Evolutionary conservation across 2,113 vertebrate species (phyloP).

Genomic region (Ploceus nigricollis): DNA sequence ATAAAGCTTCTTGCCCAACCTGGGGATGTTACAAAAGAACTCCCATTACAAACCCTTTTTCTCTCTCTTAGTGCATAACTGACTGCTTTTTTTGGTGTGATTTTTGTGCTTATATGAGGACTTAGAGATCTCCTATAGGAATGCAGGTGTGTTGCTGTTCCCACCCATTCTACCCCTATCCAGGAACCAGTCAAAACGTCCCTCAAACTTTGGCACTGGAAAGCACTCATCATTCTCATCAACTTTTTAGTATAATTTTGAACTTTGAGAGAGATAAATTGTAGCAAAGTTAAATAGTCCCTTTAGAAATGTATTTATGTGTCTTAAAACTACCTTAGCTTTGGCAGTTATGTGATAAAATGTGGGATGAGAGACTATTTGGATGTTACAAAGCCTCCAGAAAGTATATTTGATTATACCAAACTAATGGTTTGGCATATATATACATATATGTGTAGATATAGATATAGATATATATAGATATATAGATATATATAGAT

Average conservation of each 20-base stretch:
- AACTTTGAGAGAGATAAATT: background rate
- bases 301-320: background rate
- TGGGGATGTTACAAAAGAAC: background rate
- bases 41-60: background rate
- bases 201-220: background rate
- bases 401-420: background rate
- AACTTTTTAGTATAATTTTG: background rate
- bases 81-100: too few species aligned
- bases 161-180: background rate
- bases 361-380: background rate
- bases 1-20: background rate
- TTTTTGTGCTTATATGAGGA: background rate
- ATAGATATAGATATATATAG: background rate
- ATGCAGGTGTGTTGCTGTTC: background rate
- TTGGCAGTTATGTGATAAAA: background rate
- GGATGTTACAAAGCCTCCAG: background rate
- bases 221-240: background rate
- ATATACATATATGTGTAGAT: fast-evolving
- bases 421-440: background rate
- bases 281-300: background rate
- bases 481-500: fast-evolving
- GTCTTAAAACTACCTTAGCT: background rate
- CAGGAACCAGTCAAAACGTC: background rate
- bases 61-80: background rate
- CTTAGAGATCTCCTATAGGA: background rate